Conservation (phyloP, 2,888 invertebrate species). For the Hipparchia sbordonii region DNA sequence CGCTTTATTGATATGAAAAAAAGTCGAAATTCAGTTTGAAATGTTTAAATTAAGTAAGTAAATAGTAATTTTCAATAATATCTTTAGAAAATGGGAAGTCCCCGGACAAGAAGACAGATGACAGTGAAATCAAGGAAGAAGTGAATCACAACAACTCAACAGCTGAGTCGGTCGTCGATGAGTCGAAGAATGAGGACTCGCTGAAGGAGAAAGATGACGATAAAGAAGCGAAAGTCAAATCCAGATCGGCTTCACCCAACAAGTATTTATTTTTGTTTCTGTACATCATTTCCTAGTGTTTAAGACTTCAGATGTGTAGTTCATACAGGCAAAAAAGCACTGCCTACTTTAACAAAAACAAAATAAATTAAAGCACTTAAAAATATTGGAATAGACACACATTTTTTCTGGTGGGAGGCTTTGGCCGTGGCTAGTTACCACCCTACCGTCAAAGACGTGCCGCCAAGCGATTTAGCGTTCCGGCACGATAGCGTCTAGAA, state of each 20-base stretch:
- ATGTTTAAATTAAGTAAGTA: background rate
- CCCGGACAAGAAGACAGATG: conserved; percentile 69
- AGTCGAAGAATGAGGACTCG: conserved; percentile 50
- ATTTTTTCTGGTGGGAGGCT: too few relatives aligned
- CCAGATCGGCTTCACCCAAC: conserved; percentile 70
- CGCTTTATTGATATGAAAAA: background rate
- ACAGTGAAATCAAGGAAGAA: conserved; percentile 65
- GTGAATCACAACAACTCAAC: conserved; percentile 54
- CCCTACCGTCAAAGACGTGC: too few relatives aligned
- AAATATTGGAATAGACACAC: too few relatives aligned
- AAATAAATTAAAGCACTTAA: too few relatives aligned
- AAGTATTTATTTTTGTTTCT: conserved; percentile 51
- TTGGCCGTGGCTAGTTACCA: too few relatives aligned
- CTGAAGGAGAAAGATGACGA: conserved; percentile 51
- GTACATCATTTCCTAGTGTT: too few relatives aligned
- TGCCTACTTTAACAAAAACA: too few relatives aligned
- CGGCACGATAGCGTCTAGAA: too few relatives aligned
- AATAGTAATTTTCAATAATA: background rate
- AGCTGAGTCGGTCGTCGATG: conserved; percentile 62
- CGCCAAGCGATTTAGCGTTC: too few relatives aligned
- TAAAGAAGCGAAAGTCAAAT: conserved; percentile 63
- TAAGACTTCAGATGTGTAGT: too few relatives aligned
- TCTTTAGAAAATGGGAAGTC: conserved; percentile 74
- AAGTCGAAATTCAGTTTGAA: background rate
- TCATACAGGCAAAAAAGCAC: too few relatives aligned